Conservation (phyloP, 1,140 invertebrate species). For the Trichomalopsis sarcophagae region DNA sequence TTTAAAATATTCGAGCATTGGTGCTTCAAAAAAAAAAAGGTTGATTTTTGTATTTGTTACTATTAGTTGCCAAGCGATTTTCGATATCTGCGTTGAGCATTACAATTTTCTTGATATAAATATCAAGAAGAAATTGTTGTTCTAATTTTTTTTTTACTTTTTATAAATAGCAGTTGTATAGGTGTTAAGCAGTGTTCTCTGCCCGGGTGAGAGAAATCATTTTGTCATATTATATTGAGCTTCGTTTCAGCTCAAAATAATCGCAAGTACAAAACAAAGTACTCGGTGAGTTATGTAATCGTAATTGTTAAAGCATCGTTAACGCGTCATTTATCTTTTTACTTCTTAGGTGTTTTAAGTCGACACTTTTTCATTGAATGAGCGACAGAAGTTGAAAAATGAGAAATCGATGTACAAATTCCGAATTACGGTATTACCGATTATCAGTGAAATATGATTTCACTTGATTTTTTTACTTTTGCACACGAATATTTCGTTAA, state of each 20-base stretch:
- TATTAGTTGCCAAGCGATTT: conserved; percentile 23
- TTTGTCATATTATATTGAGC: conserved; percentile 25
- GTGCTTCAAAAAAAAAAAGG: conserved; percentile 41
- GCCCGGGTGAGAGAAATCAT: conserved; percentile 8
- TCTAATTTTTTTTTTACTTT: conserved; percentile 40
- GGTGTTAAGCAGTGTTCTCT: conserved; percentile 7
- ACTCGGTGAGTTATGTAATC: conserved; percentile 42
- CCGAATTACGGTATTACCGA: neutral
- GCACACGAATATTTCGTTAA: conserved; percentile 37
- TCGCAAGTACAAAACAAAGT: conserved; percentile 44
- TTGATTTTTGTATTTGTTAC: conserved; percentile 31
- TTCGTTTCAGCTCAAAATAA: conserved; percentile 9
- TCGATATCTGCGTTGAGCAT: conserved; percentile 13
- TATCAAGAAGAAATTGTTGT: conserved; percentile 21
- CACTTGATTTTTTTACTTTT: conserved; percentile 44
- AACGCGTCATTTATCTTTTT: conserved; percentile 27
- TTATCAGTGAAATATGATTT: conserved; percentile 22
- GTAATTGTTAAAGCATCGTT: conserved; percentile 42
- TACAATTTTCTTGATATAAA: neutral
- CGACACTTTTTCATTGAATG: neutral
- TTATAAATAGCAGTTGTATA: conserved; percentile 37
- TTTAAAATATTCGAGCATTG: conserved; percentile 27
- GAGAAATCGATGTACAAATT: conserved; percentile 21
- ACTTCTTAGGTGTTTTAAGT: conserved; percentile 1
- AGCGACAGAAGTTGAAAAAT: neutral